Base-by-base conservation (phyloP, 2,888 invertebrate species). In the Patella pellucida region DNA sequence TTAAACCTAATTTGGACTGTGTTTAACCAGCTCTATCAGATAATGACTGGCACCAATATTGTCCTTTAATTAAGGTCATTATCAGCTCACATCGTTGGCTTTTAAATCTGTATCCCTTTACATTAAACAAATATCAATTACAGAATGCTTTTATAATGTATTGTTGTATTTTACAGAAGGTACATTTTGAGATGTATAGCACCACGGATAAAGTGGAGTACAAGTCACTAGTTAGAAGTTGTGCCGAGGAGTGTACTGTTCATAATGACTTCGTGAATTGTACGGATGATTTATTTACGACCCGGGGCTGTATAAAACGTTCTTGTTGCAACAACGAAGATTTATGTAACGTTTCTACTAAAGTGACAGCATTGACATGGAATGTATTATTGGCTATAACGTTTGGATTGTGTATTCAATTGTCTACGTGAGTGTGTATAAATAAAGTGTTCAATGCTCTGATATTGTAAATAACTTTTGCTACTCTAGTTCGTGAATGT, bases 261-360 rank as follows among this genome's bases (percentile, higher is more conserved):
- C 80, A 83, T 74, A 81, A 87, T 75, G 86, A 87, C 75, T 85
- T 84, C 72, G 27, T 52, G 4, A 86, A 87, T 80, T 87, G 87
- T 72, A 82, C 83, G 9, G 56, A 76, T 16, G 80, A 79, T 15
- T 78, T 83, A 11, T 78, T 77, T 54, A 83, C 78, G 51, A 85
- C 83, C 68, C 78, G 85, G 52, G 86, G 87, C 50, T 87, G 87
- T 72, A 79, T 85, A 16, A 75, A 79, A 52, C 82, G 84, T 31
- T 78, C 79, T 23, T 87, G 87, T 75, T 87, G 87, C 69, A 72
- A 74, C 52, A 83, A 87, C 73, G 78, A 80, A 19, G 85, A 86
- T 76, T 71, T 87, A 41, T 87, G 87, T 76, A 87, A 87, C 76
- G 23, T 68, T 69, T 78, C 75, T 15, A 31, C 41, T 16, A 5